phyloP scores from a whole-genome alignment of 2,797 vertebrate genomes.

The Poeciliopsis turneri region DNA sequence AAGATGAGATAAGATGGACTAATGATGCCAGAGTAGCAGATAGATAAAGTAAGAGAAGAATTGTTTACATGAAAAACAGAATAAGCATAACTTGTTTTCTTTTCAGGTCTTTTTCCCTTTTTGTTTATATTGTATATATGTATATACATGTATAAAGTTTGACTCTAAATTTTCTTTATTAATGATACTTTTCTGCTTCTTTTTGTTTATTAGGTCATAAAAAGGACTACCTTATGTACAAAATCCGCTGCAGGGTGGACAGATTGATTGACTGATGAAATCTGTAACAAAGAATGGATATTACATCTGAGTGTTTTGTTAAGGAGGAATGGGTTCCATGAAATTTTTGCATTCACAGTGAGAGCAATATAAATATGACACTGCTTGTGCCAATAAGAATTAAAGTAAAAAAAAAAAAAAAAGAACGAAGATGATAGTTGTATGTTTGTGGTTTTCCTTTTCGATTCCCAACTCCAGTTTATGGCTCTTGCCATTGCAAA shows the following conservation, averaged over 20 bases:
- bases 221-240: too few species aligned
- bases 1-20: constrained; percentile 7
- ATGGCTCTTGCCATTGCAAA: not conserved
- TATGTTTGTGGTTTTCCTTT: not conserved
- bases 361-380: not conserved
- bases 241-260: too few species aligned
- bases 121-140: not conserved
- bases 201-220: too few species aligned
- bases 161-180: not conserved
- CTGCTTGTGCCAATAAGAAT: not conserved
- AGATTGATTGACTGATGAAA: not conserved
- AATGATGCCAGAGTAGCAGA: not conserved
- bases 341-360: not conserved
- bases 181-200: not conserved
- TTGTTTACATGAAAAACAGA: not conserved
- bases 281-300: not conserved
- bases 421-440: not conserved
- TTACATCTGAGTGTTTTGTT: not conserved
- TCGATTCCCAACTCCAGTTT: not conserved
- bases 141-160: not conserved
- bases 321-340: not conserved
- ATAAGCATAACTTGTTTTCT: not conserved
- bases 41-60: not conserved
- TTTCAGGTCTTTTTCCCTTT: not conserved
- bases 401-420: not conserved